phyloP scores from a whole-genome alignment of 2,113 vertebrate species.

The Oxyruncus cristatus region DNA sequence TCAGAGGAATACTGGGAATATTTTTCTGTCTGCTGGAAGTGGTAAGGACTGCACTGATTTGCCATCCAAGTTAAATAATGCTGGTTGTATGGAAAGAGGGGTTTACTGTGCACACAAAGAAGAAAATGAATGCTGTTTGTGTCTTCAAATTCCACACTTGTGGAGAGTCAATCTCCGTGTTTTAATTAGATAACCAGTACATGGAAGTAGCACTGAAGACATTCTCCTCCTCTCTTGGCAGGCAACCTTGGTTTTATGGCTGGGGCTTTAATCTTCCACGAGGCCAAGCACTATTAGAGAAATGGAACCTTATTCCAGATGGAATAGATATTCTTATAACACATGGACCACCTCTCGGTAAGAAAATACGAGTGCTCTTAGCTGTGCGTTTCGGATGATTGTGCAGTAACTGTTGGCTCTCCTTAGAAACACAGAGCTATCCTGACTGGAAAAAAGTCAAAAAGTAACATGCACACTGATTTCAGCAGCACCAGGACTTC shows the following conservation, averaged over 20 bases:
- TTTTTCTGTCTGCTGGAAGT: neutral
- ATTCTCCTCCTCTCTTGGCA: constrained; percentile 61
- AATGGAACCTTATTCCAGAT: constrained; percentile 97
- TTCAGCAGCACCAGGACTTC: neutral
- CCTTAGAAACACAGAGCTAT: neutral
- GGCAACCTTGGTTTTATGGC: constrained; percentile 98
- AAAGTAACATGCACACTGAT: neutral
- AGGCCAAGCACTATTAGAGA: constrained; percentile 95
- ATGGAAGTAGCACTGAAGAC: constrained; percentile 54
- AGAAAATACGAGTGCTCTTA: constrained; percentile 58
- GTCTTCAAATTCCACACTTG: neutral
- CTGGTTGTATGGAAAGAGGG: neutral
- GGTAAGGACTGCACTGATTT: neutral
- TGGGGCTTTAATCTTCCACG: constrained; percentile 97
- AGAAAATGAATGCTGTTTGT: constrained; percentile 25
- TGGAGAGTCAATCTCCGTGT: neutral
- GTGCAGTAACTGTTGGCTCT: neutral
- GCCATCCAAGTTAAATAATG: neutral
- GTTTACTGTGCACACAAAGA: neutral
- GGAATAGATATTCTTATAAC: constrained; percentile 93
- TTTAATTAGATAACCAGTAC: constrained; percentile 45
- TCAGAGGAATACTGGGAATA: neutral
- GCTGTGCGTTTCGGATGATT: constrained; percentile 16
- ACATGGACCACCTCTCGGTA: constrained; percentile 94
- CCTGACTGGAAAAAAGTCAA: neutral